Percentiles rank a stretch among this genome's conserved stretches.
phyloP scores from a whole-genome alignment of 2,797 vertebrate species.

The Echeneis naucrates region DNA sequence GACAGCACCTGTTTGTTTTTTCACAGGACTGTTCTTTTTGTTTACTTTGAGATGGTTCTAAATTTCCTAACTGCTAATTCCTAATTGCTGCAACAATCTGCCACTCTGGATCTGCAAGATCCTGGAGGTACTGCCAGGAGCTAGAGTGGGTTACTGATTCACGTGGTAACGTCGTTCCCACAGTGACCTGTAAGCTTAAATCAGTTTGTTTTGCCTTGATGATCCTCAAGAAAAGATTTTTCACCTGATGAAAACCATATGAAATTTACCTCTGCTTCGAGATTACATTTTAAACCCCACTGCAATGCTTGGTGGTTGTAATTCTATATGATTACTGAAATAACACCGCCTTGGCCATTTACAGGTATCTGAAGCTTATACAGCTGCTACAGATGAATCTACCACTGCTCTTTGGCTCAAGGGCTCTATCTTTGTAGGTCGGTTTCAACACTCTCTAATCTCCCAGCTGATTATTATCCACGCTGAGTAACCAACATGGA shows the following conservation, averaged over 20 bases:
- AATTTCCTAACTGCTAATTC: too few species aligned
- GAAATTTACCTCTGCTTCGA: background rate
- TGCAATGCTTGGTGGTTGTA: background rate
- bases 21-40: too few species aligned
- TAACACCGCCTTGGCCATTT: background rate
- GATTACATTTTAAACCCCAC: background rate
- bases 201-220: background rate
- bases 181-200: background rate
- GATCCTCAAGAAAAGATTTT: background rate
- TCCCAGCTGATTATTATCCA: background rate
- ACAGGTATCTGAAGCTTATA: background rate
- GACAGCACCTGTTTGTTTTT: too few species aligned
- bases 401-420: slow-evolving; percentile 4
- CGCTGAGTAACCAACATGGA: slow-evolving; percentile 19
- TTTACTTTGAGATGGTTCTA: too few species aligned
- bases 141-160: background rate
- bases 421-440: slow-evolving; percentile 29
- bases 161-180: background rate
- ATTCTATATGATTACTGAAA: background rate
- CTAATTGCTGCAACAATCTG: too few species aligned
- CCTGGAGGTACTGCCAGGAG: too few species aligned
- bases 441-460: slow-evolving; percentile 18
- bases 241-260: background rate
- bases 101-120: too few species aligned
- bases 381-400: background rate